Percentiles rank a stretch among this genome's conserved stretches.
These are phyloP conservation scores for Tautogolabrus adspersus DNA, from an alignment of 2,113 vertebrate genomes.

Conservation along the genomic window DNA sequence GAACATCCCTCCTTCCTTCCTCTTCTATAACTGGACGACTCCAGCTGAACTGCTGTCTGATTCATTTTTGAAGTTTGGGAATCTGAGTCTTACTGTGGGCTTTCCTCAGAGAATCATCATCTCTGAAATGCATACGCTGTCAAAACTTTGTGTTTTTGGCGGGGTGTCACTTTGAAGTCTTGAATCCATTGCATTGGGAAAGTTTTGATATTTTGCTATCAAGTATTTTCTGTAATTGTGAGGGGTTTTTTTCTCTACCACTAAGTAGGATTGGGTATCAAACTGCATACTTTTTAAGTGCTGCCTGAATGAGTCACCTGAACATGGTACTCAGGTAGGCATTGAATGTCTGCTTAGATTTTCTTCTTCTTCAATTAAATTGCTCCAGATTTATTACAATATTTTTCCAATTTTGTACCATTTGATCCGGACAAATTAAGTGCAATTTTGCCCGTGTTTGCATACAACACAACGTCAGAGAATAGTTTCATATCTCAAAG, in stretches of 20 bases:
- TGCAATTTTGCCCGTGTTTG: too few species aligned
- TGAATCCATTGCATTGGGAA: background rate
- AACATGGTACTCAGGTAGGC: background rate
- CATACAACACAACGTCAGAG: too few species aligned
- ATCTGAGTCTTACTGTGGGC: conserved; percentile 20
- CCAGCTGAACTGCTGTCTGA: conserved; percentile 84
- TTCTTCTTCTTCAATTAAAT: background rate
- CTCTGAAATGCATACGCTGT: conserved; percentile 23
- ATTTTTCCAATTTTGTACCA: background rate
- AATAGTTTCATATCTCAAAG: too few species aligned
- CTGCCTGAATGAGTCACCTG: conserved; percentile 8
- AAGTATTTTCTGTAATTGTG: background rate
- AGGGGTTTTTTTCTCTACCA: conserved; percentile 33
- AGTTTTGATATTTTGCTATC: conserved; percentile 2
- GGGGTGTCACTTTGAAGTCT: conserved; percentile 12
- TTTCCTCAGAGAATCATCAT: conserved; percentile 25
- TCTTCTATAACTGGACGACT: conserved; percentile 80
- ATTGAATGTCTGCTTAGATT: background rate
- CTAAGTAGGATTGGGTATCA: conserved; percentile 24
- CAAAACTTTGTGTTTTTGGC: background rate
- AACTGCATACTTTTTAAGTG: background rate
- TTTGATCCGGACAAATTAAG: background rate
- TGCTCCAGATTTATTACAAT: background rate
- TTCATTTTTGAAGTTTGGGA: conserved; percentile 23
- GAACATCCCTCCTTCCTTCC: conserved; percentile 52